Evolutionary conservation across 2,113 vertebrate genomes (phyloP), one percentile per base, ranked within the genome.

Genomic region (Hemiprocne comata): DNA sequence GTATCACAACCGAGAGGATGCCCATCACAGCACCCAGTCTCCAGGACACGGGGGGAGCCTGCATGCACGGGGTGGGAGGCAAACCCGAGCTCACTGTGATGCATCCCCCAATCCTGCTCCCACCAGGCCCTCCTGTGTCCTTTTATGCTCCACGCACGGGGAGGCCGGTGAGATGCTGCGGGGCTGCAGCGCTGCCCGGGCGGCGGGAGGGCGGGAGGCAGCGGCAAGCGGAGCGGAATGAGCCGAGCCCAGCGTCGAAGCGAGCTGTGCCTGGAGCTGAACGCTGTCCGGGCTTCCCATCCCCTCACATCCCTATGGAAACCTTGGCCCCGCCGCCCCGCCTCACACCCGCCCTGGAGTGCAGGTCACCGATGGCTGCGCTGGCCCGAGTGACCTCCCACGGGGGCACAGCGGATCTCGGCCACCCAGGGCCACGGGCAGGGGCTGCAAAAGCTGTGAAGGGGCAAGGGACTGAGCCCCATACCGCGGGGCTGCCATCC

Each of bases 221-320:
- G 88, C 1, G 40, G 87, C 58, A 90, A 95, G 84, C 93, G 5
- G 95, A 97, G 97, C 69, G 44, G 96, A 96, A 98, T 66, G 85
- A 96, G 93, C 60, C 6, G 25, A 87, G 79, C 26, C 36, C 58
- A 87, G 93, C 72, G 57, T 69, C 17, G 42, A 66, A 73, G 92
- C 11, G 50, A 92, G 81, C 53, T 42, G 87, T 61, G 97, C 96
- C 91, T 82, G 91, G 84, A 96, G 96, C 93, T 64, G 94, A 90
- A 58, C 2, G 4, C 73, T 4, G 65, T 58, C 93, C 85, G 31
- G 31, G 72, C 75, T 53, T 20, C 54, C 38, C 70, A 61, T 48
- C 92, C 73, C 85, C 7, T 33, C 55, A 19, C 66, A 79, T 96
- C 90, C 89, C 94, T 86, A 95, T 89, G 93, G 96, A 95, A 96